Evolutionary conservation across 2,888 invertebrate genomes (phyloP), one percentile per base, ranked within the genome.

Genomic region (Leistus spinibarbis): DNA sequence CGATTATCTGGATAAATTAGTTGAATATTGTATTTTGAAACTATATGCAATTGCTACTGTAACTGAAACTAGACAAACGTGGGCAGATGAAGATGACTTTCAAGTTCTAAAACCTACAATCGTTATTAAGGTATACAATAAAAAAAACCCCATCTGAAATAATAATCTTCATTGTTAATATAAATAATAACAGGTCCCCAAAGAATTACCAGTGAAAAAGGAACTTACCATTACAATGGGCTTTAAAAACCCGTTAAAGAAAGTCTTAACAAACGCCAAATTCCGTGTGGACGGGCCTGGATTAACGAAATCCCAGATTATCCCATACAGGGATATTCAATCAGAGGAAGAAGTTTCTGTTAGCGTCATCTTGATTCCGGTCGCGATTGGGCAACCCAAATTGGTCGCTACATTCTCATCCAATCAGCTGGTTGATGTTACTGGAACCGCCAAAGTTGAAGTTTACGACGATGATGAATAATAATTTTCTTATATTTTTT

Each of bases 61-160:
- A 0, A 88, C 89, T 70, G 94, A 95, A 84, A 95, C 95, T 16
- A 91, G 90, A 71, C 94, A 95, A 84, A 91, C 93, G 1, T 95
- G 94, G 92, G 91, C 93, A 0, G 93, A 92, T 78, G 93, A 94
- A 80, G 94, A 95, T 80, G 93, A 94, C 84, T 94, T 94, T 86
- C 91, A 93, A 84, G 88, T 95, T 4, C 85, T 92, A 27, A 93
- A 92, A 81, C 95, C 95, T 0, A 89, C 87, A 76, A 90, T 94
- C 69, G 86, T 85, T 53, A 88, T 95, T 53, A 89, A 90, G 87
- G 94, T 93, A 86, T 24, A 24, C 24, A 24, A 3, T 24, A 57
- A 57, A n/a, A 72, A 76, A 68, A 68, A 54, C 1, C 4, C 16
- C 9, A 7, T 7, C 9, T 60, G n/a, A 72, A 66, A 60, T 62